A percentile compares a stretch with the other conserved stretches of the same genome.
Conservation (phyloP, 2,113 vertebrate species). For the Silurus asotus region DNA sequence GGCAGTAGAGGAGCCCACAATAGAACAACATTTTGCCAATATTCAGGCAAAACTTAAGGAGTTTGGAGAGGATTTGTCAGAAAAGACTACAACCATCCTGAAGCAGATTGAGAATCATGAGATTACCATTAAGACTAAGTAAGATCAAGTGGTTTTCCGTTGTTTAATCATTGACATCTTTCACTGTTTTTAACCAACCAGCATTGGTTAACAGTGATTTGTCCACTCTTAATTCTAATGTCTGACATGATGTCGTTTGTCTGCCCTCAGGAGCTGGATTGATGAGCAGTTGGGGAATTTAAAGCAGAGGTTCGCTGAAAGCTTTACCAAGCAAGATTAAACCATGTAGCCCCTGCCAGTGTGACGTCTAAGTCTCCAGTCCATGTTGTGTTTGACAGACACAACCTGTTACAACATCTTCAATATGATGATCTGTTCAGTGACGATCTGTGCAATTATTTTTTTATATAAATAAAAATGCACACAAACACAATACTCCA, state of each 20-base stretch:
- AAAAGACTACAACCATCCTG: conserved; percentile 30
- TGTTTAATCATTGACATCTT: background rate
- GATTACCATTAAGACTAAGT: conserved; percentile 50
- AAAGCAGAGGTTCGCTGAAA: conserved; percentile 26
- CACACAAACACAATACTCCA: background rate
- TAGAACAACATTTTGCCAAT: conserved; percentile 28
- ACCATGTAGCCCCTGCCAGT: background rate
- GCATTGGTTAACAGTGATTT: background rate
- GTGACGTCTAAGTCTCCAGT: background rate
- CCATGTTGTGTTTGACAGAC: background rate
- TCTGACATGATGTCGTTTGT: background rate
- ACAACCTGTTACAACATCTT: conserved; percentile 25
- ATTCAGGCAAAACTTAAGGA: conserved; percentile 42
- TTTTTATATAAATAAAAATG: too few species aligned
- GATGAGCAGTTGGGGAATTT: background rate
- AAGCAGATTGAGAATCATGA: conserved; percentile 43
- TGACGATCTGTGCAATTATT: conserved; percentile 16
- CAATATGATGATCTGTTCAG: conserved; percentile 8
- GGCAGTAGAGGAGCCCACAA: conserved; percentile 58
- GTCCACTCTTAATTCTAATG: background rate
- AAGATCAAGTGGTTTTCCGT: conserved; percentile 15
- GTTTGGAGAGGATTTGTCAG: background rate
- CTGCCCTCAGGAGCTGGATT: conserved; percentile 62
- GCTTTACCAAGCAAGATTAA: conserved; percentile 20
- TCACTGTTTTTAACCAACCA: background rate